These are phyloP conservation scores for Phoebastria nigripes DNA, from an alignment of 2,797 vertebrate species.

Conservation along the genomic window DNA sequence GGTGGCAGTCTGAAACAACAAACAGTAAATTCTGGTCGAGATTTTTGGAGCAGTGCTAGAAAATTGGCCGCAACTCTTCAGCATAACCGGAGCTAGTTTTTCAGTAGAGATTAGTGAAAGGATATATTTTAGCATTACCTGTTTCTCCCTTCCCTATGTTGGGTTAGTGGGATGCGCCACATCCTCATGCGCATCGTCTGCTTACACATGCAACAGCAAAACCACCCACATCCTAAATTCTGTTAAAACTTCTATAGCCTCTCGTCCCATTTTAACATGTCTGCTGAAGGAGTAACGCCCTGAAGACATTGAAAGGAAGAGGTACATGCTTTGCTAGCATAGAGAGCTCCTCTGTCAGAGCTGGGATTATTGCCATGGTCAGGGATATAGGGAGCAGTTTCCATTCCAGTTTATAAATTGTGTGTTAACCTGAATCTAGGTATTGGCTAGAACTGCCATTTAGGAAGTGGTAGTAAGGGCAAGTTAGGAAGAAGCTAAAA, in stretches of 20 bases:
- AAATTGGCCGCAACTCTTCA: not conserved
- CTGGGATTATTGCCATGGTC: not conserved
- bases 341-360: not conserved
- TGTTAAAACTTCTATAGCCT: not conserved
- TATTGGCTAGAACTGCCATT: not conserved
- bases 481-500: not conserved
- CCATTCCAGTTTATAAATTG: not conserved
- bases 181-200: not conserved
- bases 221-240: not conserved
- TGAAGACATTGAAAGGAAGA: not conserved
- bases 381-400: not conserved
- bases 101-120: not conserved
- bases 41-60: not conserved
- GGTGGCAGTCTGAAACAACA: not conserved
- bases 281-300: not conserved
- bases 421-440: not conserved
- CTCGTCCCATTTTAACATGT: not conserved
- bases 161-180: not conserved
- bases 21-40: not conserved
- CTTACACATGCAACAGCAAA: not conserved
- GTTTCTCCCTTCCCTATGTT: not conserved
- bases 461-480: not conserved
- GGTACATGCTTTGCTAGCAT: rapidly evolving
- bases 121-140: not conserved
- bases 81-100: rapidly evolving